Conservation (phyloP, 1,140 invertebrate species). For the Rhopalosiphum maidis region DNA sequence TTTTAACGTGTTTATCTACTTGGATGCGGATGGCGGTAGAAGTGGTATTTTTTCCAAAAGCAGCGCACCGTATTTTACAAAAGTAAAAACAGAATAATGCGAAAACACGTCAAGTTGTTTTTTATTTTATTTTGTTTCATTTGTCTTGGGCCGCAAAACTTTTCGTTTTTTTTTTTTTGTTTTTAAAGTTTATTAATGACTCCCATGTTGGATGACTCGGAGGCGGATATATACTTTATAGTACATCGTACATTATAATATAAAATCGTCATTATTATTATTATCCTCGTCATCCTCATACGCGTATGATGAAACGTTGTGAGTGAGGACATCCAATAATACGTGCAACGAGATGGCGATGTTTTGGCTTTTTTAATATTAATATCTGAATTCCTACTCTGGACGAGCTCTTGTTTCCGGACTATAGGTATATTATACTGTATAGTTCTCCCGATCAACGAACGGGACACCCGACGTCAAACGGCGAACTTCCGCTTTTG, state of each 20-base stretch:
- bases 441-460: not conserved
- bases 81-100: not conserved
- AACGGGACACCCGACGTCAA: not conserved
- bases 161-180: not conserved
- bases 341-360: not conserved
- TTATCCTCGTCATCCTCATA: not conserved
- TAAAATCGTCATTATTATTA: not conserved
- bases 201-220: not conserved
- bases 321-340: not conserved
- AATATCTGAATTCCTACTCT: slow-evolving; percentile 40
- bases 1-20: slow-evolving; percentile 48
- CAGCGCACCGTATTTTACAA: not conserved
- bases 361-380: slow-evolving; percentile 42
- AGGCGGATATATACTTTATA: not conserved
- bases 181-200: slow-evolving; percentile 34
- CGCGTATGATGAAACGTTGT: not conserved
- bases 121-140: slow-evolving; percentile 38
- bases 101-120: slow-evolving; percentile 5
- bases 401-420: slow-evolving; percentile 25
- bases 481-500: slow-evolving; percentile 31
- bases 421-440: not conserved
- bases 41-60: not conserved
- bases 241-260: not conserved
- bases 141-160: not conserved
- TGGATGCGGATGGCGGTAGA: not conserved